Conservation (phyloP, 1,140 invertebrate species). For the Trigoniulus corallinus region DNA sequence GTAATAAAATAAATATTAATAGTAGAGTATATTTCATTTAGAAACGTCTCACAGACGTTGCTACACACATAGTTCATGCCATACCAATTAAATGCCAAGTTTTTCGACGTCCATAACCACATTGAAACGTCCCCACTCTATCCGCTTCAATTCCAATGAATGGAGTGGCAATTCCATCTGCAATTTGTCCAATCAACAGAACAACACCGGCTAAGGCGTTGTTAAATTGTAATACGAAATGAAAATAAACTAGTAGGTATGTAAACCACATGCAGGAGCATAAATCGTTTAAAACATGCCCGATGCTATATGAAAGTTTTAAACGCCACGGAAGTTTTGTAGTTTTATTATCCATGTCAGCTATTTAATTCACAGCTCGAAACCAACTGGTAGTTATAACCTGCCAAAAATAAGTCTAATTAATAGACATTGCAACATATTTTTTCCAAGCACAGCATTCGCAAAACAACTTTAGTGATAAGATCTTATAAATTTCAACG, state of each 20-base stretch:
- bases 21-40: not conserved
- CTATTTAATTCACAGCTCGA: too few species aligned
- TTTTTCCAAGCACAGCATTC: too few species aligned
- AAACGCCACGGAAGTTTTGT: not conserved
- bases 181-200: slow-evolving; percentile 70
- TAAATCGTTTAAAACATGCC: slow-evolving; percentile 85
- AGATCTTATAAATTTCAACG: too few species aligned
- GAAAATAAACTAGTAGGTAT: slow-evolving; percentile 83
- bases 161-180: slow-evolving; percentile 74
- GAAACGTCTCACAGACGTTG: not conserved
- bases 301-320: slow-evolving; percentile 46
- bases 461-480: too few species aligned
- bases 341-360: too few species aligned
- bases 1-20: slow-evolving; percentile 13
- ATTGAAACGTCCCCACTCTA: slow-evolving; percentile 42
- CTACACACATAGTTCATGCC: slow-evolving; percentile 7
- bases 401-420: too few species aligned
- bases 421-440: too few species aligned
- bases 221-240: slow-evolving; percentile 61
- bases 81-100: slow-evolving; percentile 81
- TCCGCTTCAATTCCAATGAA: slow-evolving; percentile 79
- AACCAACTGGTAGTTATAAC: too few species aligned
- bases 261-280: slow-evolving; percentile 96
- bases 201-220: slow-evolving; percentile 55
- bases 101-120: slow-evolving; percentile 66